Conservation (phyloP, 2,113 vertebrate genomes). For the Centrocercus urophasianus region DNA sequence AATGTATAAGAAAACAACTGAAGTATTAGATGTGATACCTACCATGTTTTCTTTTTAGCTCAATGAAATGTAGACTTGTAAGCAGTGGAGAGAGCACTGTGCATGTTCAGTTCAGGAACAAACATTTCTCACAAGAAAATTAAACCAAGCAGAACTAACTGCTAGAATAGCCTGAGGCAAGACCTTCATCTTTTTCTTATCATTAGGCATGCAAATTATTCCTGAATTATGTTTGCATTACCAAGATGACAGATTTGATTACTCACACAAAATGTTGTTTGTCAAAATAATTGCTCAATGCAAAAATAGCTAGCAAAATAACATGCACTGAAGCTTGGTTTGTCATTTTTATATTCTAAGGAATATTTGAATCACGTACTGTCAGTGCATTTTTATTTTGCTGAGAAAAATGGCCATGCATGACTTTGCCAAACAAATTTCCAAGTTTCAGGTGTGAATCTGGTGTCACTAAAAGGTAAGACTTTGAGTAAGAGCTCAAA, state of each 20-base stretch:
- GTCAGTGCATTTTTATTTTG: neutral
- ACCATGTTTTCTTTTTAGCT: conserved; percentile 30
- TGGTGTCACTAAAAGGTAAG: neutral
- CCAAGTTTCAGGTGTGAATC: neutral
- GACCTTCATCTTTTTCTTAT: neutral
- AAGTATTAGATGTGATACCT: conserved; percentile 19
- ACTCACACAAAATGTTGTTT: conserved; percentile 28
- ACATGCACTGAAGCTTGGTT: conserved; percentile 12
- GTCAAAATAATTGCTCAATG: conserved; percentile 47
- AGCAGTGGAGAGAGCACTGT: neutral
- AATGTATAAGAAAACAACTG: neutral
- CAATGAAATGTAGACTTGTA: conserved; percentile 12
- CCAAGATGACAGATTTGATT: conserved; percentile 60
- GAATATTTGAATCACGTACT: neutral
- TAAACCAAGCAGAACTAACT: conserved; percentile 45
- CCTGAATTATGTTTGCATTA: conserved; percentile 7
- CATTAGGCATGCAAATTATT: conserved; percentile 56
- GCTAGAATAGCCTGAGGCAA: conserved; percentile 33
- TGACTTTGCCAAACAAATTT: neutral
- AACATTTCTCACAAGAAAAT: neutral
- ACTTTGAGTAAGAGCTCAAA: neutral
- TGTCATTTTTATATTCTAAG: conserved; percentile 3
- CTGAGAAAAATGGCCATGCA: conserved; percentile 30
- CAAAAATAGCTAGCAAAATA: conserved; percentile 35
- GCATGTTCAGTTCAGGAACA: neutral